Percentiles rank a stretch among this genome's conserved stretches.
These are phyloP conservation scores for Ceriagrion tenellum DNA, from an alignment of 2,888 invertebrate species.

Conservation along the genomic window DNA sequence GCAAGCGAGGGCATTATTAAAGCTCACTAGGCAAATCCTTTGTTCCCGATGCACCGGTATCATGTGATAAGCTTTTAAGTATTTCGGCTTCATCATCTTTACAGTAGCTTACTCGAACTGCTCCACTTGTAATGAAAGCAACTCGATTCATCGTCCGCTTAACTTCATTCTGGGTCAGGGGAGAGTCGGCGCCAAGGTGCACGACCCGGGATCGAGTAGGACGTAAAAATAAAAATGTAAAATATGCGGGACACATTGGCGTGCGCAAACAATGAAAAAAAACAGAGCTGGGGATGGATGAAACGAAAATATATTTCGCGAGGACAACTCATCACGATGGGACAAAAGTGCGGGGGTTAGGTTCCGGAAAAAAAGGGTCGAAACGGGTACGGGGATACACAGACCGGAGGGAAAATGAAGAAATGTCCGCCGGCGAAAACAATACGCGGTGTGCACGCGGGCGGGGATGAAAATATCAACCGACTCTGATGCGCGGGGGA, in stretches of 20 bases:
- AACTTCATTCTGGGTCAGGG: not conserved
- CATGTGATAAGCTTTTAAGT: not conserved
- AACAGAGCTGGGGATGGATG: not conserved
- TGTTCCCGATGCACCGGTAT: not conserved
- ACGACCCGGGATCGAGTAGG: not conserved
- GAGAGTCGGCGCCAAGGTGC: not conserved
- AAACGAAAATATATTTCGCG: not conserved
- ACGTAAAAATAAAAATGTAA: not conserved
- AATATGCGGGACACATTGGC: not conserved
- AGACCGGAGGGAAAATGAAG: not conserved
- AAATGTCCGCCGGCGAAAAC: not conserved
- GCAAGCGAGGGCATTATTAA: too few species aligned
- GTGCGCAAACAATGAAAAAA: not conserved
- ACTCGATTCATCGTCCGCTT: not conserved
- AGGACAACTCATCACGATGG: not conserved
- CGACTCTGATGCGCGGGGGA: not conserved
- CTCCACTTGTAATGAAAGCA: not conserved
- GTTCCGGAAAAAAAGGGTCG: not conserved
- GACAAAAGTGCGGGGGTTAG: not conserved
- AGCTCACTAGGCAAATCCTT: not conserved
- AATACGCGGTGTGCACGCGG: not conserved
- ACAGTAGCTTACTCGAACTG: not conserved
- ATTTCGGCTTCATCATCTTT: not conserved
- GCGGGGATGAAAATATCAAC: conserved; percentile 11
- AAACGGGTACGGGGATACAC: not conserved